phyloP scores from a whole-genome alignment of 23 tunicate species.

The Ciona savignyi region DNA sequence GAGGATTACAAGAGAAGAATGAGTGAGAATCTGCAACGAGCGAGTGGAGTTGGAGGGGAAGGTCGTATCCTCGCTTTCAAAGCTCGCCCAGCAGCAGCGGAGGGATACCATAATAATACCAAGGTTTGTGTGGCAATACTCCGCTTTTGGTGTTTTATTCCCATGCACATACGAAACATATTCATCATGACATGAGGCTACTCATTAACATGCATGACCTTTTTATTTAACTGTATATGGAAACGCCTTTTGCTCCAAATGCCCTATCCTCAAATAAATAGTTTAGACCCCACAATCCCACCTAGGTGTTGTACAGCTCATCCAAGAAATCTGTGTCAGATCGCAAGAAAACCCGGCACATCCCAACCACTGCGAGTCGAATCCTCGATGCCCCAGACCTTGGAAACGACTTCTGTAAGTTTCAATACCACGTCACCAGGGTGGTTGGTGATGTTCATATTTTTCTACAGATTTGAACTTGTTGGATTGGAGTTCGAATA shows the following conservation, averaged over 20 bases:
- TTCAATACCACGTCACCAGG: neutral
- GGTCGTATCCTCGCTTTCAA: conserved; percentile 68
- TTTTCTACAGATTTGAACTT: conserved; percentile 68
- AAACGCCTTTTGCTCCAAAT: no score
- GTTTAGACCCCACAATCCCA: no score
- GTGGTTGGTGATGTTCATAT: no score
- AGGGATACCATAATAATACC: conserved; percentile 69
- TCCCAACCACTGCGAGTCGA: conserved; percentile 52
- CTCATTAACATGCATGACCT: neutral
- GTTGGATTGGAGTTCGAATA: conserved; percentile 74
- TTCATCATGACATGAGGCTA: neutral
- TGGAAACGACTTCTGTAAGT: conserved; percentile 79
- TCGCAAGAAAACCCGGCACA: conserved; percentile 51
- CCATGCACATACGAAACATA: no score
- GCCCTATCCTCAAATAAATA: no score
- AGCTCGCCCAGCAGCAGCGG: conserved; percentile 47
- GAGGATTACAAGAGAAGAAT: conserved; percentile 67
- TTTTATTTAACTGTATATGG: no score
- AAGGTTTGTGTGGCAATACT: conserved; percentile 29
- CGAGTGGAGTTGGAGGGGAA: conserved; percentile 26
- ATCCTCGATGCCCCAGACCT: conserved; percentile 91
- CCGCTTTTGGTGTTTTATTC: neutral
- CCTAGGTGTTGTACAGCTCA: conserved; percentile 85
- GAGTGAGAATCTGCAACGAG: conserved; percentile 55
- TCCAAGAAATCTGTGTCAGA: conserved; percentile 52